Conservation (phyloP, 1,140 invertebrate species). For the Aphelinus atriplicis region DNA sequence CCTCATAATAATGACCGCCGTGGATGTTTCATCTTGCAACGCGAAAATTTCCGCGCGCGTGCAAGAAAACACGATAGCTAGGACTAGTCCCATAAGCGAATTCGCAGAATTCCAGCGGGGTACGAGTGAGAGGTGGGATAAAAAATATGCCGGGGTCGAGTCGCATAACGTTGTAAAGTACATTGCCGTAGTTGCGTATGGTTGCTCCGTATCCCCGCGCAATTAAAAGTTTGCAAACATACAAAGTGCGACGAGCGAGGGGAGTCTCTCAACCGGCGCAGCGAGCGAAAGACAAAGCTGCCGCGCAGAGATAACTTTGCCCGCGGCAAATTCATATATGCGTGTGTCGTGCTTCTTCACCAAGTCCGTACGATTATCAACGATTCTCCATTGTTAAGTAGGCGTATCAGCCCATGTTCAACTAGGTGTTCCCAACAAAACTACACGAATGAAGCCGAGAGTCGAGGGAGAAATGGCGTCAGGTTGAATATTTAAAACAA, state of each 20-base stretch:
- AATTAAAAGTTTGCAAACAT: conserved; percentile 27
- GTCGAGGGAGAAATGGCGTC: too few relatives aligned
- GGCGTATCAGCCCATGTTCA: too few relatives aligned
- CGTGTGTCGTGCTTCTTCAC: too few relatives aligned
- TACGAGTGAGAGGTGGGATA: not conserved
- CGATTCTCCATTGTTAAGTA: too few relatives aligned
- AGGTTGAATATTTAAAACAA: too few relatives aligned
- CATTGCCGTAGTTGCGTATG: too few relatives aligned
- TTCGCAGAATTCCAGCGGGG: not conserved
- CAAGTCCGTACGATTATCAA: conserved; percentile 3
- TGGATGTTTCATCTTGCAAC: too few relatives aligned
- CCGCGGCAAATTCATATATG: conserved; percentile 31
- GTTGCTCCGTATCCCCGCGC: not conserved
- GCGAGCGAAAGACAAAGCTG: not conserved
- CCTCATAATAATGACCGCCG: too few relatives aligned
- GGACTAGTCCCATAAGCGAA: not conserved
- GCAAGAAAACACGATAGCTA: too few relatives aligned
- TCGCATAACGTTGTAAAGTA: not conserved
- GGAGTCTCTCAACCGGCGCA: not conserved
- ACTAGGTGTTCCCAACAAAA: too few relatives aligned
- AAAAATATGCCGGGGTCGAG: conserved; percentile 1
- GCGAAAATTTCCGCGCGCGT: too few relatives aligned
- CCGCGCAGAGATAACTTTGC: conserved; percentile 19
- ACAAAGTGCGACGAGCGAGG: conserved; percentile 4
- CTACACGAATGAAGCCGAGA: too few relatives aligned